These are phyloP conservation scores for Orbicella faveolata DNA, from an alignment of 64 coral and sea anemone genomes.

Conservation along the genomic window DNA sequence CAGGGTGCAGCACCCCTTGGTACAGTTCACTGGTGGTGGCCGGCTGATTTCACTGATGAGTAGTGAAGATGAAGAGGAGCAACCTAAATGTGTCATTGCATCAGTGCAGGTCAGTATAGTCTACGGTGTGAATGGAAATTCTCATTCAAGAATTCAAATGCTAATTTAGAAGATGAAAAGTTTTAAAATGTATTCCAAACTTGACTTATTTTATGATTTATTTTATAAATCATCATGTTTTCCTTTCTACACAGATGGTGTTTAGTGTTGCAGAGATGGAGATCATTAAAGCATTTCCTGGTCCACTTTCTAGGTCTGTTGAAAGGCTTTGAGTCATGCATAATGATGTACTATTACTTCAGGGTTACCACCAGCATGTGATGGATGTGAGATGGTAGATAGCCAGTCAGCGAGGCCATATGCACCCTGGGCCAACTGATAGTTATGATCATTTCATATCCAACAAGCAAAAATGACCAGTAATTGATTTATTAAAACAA, in stretches of 20 bases:
- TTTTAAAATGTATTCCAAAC: too few species aligned
- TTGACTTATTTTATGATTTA: not conserved
- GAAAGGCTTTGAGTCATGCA: not conserved
- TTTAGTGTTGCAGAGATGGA: conserved; percentile 39
- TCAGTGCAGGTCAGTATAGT: conserved; percentile 2
- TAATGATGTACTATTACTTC: too few species aligned
- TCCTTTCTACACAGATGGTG: not conserved
- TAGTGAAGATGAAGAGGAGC: not conserved
- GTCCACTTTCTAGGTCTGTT: conserved; percentile 55
- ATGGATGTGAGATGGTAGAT: too few species aligned
- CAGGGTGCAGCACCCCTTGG: conserved; percentile 14
- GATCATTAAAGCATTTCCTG: conserved; percentile 52
- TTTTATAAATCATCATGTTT: too few species aligned
- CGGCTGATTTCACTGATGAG: conserved; percentile 12
- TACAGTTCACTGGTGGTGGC: conserved; percentile 8
- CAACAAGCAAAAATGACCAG: too few species aligned
- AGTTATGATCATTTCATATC: too few species aligned
- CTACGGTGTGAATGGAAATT: not conserved
- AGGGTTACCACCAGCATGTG: too few species aligned
- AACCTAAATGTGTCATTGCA: conserved; percentile 18
- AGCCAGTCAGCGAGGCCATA: too few species aligned
- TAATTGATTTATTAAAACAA: too few species aligned
- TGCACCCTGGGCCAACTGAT: too few species aligned
- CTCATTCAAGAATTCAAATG: not conserved
- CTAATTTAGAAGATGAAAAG: too few species aligned